Percentiles rank a stretch among this genome's conserved stretches.
phyloP scores from a whole-genome alignment of 1,140 invertebrate species.

The Laupala kohalensis region DNA sequence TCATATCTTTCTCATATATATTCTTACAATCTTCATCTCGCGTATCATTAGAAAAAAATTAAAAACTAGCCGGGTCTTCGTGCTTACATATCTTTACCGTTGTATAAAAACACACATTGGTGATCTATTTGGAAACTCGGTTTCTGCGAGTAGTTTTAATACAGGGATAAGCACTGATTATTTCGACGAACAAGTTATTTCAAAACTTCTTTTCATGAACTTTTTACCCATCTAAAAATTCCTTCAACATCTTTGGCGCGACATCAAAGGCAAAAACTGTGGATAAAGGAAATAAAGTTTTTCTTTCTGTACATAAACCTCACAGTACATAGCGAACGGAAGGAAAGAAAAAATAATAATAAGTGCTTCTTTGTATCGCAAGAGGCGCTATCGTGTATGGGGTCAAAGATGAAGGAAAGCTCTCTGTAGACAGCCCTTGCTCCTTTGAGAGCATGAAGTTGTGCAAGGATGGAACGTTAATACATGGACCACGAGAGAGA shows the following conservation, averaged over 20 bases:
- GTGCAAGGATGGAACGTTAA: not conserved
- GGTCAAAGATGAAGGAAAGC: not conserved
- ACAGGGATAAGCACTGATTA: too few relatives aligned
- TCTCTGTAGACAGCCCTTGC: not conserved
- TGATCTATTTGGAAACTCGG: too few relatives aligned
- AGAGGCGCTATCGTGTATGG: not conserved
- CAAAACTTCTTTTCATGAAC: not conserved
- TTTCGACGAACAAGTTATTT: not conserved
- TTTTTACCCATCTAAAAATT: not conserved
- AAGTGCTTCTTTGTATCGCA: not conserved
- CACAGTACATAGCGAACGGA: not conserved
- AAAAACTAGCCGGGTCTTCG: too few relatives aligned
- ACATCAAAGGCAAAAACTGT: not conserved
- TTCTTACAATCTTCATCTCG: too few relatives aligned
- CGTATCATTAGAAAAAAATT: too few relatives aligned
- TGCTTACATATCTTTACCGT: too few relatives aligned
- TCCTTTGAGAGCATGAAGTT: not conserved
- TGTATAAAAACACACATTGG: too few relatives aligned
- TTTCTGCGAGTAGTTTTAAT: too few relatives aligned
- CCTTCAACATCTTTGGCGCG: not conserved
- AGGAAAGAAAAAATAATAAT: not conserved
- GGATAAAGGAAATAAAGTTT: not conserved
- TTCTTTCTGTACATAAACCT: not conserved
- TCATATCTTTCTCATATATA: too few relatives aligned
- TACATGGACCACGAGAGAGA: not conserved